Base-by-base conservation (phyloP, 2,888 invertebrate genomes). In the Podotricha telesiphe region DNA sequence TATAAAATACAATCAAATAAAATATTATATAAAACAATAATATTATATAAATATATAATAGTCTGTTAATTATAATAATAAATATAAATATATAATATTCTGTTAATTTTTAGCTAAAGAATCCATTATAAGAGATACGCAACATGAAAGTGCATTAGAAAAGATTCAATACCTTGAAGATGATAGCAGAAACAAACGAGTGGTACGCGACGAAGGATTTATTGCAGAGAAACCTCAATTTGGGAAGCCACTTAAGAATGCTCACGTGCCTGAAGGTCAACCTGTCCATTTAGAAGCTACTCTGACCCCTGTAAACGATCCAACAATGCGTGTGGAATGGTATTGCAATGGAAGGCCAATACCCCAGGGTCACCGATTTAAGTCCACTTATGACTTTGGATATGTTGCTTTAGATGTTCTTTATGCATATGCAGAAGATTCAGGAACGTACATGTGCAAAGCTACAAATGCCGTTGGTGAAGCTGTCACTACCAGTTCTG, bases 241-340 rank as follows among this genome's bases (percentile, higher is more conserved):
- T 79, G 97, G 97, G 65, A 95, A 97, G 78, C 97, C 98, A 8
- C 91, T 99, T 76, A 97, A 97, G 82, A 97, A 96, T 80, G 97
- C 96, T 76, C 96, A 96, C 79, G 94, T 97, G 17, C 94, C 96
- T 13, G 99, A 99, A 91, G 98, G 98, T 22, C 94, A 95, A 71
- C 96, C 96, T 65, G 97, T 98, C 68, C 99, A 99, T 86, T 93
- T 99, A 78, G 99, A 99, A 91, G 98, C 98, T 0, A 98, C 98
- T 6, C 93, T 99, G 42, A 98, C 98, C 0, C 99, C 99, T 0
- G 97, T 99, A 47, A 99, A 99, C 80, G 99, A 99, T 87, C 98
- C 99, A 5, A 98, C 98, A 10, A 99, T 99, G 99, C 96, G 96
- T 76, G 98, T 99, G 11, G 99, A 99, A 91, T 99, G 99, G 99